These are phyloP conservation scores for Mythimna ferrago DNA, from an alignment of 2,888 invertebrate species.

Conservation along the genomic window DNA sequence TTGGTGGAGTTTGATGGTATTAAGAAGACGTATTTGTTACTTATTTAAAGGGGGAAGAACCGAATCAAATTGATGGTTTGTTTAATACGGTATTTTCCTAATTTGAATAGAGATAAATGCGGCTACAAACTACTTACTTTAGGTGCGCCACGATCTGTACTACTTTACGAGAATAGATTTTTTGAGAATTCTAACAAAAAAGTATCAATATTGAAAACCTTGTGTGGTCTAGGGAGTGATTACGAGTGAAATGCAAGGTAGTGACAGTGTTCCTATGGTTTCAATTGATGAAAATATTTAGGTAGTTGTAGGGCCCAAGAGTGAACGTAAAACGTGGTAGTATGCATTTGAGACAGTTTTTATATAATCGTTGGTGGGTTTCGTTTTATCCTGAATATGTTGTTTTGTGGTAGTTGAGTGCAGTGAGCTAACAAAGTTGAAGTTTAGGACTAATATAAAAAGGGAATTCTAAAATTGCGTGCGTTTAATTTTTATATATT, in stretches of 20 bases:
- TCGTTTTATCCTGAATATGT: neutral
- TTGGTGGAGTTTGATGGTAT: too few relatives aligned
- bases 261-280: neutral
- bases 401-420: constrained; percentile 4
- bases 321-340: neutral
- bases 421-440: neutral
- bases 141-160: neutral
- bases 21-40: too few relatives aligned
- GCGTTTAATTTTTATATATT: too few relatives aligned
- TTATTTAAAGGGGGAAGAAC: too few relatives aligned
- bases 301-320: neutral
- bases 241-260: neutral
- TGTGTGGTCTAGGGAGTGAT: neutral
- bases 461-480: too few relatives aligned
- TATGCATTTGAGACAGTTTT: neutral
- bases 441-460: too few relatives aligned
- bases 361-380: neutral
- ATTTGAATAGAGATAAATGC: neutral
- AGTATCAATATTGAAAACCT: neutral
- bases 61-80: too few relatives aligned
- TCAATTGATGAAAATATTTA: neutral
- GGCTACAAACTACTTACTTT: neutral
- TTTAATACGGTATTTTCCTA: neutral
- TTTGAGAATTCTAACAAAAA: neutral
- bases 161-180: neutral